Conservation (phyloP, 2,888 invertebrate genomes). For the Xanthorhoe spadicearia region DNA sequence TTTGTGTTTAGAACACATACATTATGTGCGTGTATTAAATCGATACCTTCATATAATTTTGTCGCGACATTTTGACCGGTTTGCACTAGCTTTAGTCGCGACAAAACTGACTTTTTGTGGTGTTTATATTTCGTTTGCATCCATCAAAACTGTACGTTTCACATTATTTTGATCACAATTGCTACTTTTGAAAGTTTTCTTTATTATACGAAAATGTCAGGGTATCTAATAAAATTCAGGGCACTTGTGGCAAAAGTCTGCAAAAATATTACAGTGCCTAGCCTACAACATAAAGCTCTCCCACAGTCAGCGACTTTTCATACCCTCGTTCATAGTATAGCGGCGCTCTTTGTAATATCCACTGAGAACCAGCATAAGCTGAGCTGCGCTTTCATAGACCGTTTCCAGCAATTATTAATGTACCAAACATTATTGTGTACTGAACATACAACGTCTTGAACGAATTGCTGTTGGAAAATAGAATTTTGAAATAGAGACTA, state of each 20-base stretch:
- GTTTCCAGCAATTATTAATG: slow-evolving; percentile 37
- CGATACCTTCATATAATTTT: too few species aligned
- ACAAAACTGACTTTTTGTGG: too few species aligned
- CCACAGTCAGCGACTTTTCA: slow-evolving; percentile 30
- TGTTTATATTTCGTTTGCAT: not conserved
- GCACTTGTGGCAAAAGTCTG: slow-evolving; percentile 12
- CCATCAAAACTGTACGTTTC: not conserved
- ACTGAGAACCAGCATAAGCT: slow-evolving; percentile 25
- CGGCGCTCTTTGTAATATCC: slow-evolving; percentile 23
- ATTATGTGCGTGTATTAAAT: too few species aligned
- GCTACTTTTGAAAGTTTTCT: not conserved
- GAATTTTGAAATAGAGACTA: slow-evolving; percentile 17
- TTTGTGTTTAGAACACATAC: too few species aligned
- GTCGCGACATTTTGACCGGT: too few species aligned
- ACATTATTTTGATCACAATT: not conserved
- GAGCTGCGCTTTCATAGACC: slow-evolving; percentile 30
- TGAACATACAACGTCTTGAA: slow-evolving; percentile 30
- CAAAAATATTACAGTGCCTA: slow-evolving; percentile 12
- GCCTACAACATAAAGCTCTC: slow-evolving; percentile 19
- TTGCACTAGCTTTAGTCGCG: too few species aligned
- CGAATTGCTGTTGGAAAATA: slow-evolving; percentile 32
- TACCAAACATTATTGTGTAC: slow-evolving; percentile 38
- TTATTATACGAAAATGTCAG: slow-evolving; percentile 4
- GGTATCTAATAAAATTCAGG: slow-evolving; percentile 9
- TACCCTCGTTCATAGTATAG: slow-evolving; percentile 28